Evolutionary conservation across 35 echinoderm and acorn worm species (phyloP).

Genomic region (Chiridota heheva): DNA sequence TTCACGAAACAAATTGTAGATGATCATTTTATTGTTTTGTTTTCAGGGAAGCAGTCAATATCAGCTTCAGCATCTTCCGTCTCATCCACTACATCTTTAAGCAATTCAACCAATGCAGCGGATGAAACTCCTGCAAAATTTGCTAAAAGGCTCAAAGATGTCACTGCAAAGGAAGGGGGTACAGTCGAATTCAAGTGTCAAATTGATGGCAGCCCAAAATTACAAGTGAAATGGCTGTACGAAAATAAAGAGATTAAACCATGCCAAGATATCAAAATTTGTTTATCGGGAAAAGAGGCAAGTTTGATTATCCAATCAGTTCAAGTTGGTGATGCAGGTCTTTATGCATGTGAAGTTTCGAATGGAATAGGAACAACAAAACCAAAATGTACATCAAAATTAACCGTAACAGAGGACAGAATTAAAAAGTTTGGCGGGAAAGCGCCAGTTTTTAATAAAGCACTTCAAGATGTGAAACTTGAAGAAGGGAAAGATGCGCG

Average conservation of each 20-base stretch:
- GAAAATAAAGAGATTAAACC: conserved; percentile 20
- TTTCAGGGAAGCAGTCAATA: too few species aligned
- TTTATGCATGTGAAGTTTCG: conserved; percentile 36
- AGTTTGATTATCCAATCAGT: conserved; percentile 20
- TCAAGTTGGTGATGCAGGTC: conserved; percentile 30
- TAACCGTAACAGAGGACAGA: conserved; percentile 28
- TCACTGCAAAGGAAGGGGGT: conserved; percentile 15
- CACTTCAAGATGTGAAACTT: conserved; percentile 10
- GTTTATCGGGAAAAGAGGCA: background rate
- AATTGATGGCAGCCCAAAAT: conserved; percentile 26
- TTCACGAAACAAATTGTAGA: too few species aligned
- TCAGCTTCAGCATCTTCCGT: too few species aligned
- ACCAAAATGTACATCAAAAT: conserved; percentile 21
- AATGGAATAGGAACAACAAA: conserved; percentile 33
- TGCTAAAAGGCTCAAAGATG: conserved; percentile 34
- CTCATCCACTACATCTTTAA: too few species aligned
- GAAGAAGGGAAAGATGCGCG: conserved; percentile 20
- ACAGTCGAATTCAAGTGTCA: conserved; percentile 37
- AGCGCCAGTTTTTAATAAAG: conserved; percentile 28
- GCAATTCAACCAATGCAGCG: too few species aligned
- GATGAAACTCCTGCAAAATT: conserved; percentile 16
- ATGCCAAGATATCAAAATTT: conserved; percentile 30
- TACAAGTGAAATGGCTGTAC: conserved; percentile 43
- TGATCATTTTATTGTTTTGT: too few species aligned
- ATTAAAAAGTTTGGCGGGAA: conserved; percentile 53